phyloP scores from a whole-genome alignment of 2,888 invertebrate genomes.

The Diadegma fenestrale region DNA sequence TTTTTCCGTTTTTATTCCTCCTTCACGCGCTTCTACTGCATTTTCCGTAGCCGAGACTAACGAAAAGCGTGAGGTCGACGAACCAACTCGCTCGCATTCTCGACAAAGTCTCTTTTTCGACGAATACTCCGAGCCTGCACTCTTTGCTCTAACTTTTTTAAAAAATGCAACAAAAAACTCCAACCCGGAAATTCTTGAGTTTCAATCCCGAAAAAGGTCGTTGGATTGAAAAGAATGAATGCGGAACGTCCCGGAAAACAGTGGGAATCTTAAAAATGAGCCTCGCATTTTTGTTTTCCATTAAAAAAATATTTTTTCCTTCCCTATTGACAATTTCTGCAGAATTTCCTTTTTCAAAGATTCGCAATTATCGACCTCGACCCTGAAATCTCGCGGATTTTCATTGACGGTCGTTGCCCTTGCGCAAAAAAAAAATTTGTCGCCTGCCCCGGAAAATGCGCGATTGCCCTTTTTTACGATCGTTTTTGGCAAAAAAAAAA shows the following conservation, averaged over 20 bases:
- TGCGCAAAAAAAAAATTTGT: too few relatives aligned
- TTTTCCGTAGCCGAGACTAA: conserved; percentile 42
- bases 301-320: background rate
- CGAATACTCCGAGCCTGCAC: background rate
- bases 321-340: too few relatives aligned
- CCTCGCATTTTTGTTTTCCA: background rate
- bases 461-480: too few relatives aligned
- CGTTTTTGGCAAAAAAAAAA: background rate
- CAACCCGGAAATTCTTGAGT: conserved; percentile 14
- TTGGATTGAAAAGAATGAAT: background rate
- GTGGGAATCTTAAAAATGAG: background rate
- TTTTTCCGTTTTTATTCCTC: conserved; percentile 43
- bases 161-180: conserved; percentile 5
- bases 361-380: too few relatives aligned
- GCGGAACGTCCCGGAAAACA: background rate
- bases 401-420: too few relatives aligned
- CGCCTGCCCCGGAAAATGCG: too few relatives aligned
- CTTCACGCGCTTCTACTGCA: conserved; percentile 35
- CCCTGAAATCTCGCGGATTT: too few relatives aligned
- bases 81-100: conserved; percentile 46
- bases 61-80: conserved; percentile 58
- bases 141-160: conserved; percentile 15
- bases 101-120: conserved; percentile 25
- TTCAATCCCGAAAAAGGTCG: conserved; percentile 12
- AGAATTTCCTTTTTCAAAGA: too few relatives aligned